Base-by-base conservation (phyloP, 2,113 vertebrate genomes). In the Calypte anna region DNA sequence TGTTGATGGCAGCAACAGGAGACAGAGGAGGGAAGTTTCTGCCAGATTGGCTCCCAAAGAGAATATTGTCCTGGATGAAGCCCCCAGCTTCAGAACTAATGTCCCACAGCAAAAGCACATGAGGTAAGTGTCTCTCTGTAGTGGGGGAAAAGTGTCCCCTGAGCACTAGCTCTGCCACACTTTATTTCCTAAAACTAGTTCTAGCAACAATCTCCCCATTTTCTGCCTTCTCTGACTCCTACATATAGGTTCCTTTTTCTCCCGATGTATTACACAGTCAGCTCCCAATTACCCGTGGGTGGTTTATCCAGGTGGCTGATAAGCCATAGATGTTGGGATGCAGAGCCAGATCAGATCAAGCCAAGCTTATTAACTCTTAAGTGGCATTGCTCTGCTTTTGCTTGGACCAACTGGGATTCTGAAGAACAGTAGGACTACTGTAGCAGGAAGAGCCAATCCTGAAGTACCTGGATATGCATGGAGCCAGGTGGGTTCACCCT, bases 231-330 rank as follows among this genome's bases (percentile, higher is more conserved):
- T 91, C 78, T 54, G 54, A 58, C 51, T 88, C 63, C 17, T 1
- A 0, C 73, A 85, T 21, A 10, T 19, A 43, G 33, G 28, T 36
- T 87, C 16, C 19, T 72, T 2, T 0, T 79, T 88, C 59, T 81
- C 51, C 23, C 12, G 12, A 1, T 5, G 6, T 66, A 21, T 62
- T 80, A 58, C 9, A 66, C 12, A 70, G 72, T 83, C 64, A 83
- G 11, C 46, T 77, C 59, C 16, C 48, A 82, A 6, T 20, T 51
- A 43, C 25, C 53, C 0, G 0, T 70, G 55, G 59, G 86, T 59
- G 68, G 51, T 90, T 94, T 93, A 80, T 81, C 59, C 88, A 93
- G 59, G 72, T 74, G 68, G 55, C 82, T 95, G 92, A 63, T 90
- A 88, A 96, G 51, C 46, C 20, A 8, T 7, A 51, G 36, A 33